Conservation (phyloP, 2,113 vertebrate species). For the Trogon surrucura region DNA sequence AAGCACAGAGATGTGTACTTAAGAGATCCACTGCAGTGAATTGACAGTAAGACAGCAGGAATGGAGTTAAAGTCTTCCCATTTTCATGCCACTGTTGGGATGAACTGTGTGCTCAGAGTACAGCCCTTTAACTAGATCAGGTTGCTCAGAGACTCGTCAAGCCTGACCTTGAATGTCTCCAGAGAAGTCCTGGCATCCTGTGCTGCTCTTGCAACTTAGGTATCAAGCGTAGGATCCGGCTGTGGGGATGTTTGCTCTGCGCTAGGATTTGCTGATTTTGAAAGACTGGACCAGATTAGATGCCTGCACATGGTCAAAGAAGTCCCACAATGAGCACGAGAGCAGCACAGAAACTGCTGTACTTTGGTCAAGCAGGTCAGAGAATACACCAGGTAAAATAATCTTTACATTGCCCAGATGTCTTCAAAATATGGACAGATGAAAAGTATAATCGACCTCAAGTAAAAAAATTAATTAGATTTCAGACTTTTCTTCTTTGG, state of each 20-base stretch:
- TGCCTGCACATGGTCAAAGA: not conserved
- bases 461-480: not conserved
- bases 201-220: not conserved
- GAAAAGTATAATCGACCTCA: not conserved
- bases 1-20: fast-evolving
- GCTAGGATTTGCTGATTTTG: not conserved
- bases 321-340: not conserved
- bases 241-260: not conserved
- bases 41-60: not conserved
- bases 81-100: not conserved
- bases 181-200: too few relatives aligned
- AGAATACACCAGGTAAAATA: not conserved
- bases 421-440: not conserved
- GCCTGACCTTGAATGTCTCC: too few relatives aligned
- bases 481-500: not conserved
- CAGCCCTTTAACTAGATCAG: not conserved
- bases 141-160: too few relatives aligned
- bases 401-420: not conserved
- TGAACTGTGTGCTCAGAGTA: not conserved
- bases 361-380: not conserved
- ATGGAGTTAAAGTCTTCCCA: not conserved
- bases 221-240: not conserved
- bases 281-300: not conserved
- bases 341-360: not conserved
- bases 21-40: not conserved